Base-by-base conservation (phyloP, 2,888 invertebrate species). In the Habroteleia sp. region DNA sequence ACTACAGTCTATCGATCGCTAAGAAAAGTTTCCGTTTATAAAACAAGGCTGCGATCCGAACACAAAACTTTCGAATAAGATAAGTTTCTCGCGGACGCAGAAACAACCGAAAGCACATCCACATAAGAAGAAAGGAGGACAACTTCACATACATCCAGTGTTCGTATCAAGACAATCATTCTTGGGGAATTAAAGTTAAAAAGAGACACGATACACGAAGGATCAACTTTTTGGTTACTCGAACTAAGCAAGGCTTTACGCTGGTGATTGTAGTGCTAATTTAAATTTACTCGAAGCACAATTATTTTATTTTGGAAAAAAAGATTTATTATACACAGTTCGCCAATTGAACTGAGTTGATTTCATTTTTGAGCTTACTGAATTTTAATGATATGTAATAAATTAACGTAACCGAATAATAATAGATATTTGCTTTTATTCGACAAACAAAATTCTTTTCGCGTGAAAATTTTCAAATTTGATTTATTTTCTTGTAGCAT, bases 1-100 rank as follows among this genome's bases (percentile, higher is more conserved):
- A 80, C 78, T 65, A 74, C 72, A 68, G 73, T 74, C 62, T 76
- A 80, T 80, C 77, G 79, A 66, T 73, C 60, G 42, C 29, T 27
- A 5, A 42, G 68, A 74, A 76, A 79, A 80, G 75, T 77, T 80
- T 50, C 39, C 46, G 66, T 72, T 74, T 76, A 79, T 80, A 75
- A 77, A 77, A 74, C 77, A 74, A 77, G 54, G 62, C 74, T 73
- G 71, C 73, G 50, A 77, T 72, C 65, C 75, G 63, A 65, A n/a
- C 75, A 66, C 73, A 74, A 74, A 79, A 80, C 77, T 78, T 79
- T 76, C 60, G 44, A 77, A 78, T 77, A 71, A 78, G 76, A 80
- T 78, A 79, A 80, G 79, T 80, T 80, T 80, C 48, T 54, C 72
- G 56, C 73, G 75, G 46, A 77, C 27, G 65, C 66, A 62, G 69